Evolutionary conservation across 1,140 invertebrate genomes (phyloP).

Genomic region (Drosophila neocordata): DNA sequence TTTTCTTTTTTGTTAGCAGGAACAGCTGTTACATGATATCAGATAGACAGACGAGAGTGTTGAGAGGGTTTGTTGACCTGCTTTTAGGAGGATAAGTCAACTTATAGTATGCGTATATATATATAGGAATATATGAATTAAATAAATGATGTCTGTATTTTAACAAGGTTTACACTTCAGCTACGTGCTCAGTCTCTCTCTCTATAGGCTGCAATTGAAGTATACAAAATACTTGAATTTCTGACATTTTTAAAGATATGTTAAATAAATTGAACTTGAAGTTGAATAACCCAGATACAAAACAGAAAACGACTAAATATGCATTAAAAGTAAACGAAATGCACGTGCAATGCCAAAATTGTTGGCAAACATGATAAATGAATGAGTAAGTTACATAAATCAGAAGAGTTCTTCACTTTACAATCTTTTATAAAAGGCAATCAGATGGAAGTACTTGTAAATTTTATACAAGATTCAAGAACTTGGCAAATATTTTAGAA

Average conservation of each 20-base stretch:
- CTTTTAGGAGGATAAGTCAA: conserved; percentile 20
- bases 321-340: conserved; percentile 24
- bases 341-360: conserved; percentile 30
- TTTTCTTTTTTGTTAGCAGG: neutral
- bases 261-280: conserved; percentile 51
- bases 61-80: conserved; percentile 51
- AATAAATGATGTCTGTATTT: conserved; percentile 12
- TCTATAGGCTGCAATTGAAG: neutral
- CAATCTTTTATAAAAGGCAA: conserved; percentile 13
- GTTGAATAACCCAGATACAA: conserved; percentile 45
- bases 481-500: neutral
- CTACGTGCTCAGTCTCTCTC: neutral
- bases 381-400: conserved; percentile 1
- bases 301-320: neutral
- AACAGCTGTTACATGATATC: conserved; percentile 38
- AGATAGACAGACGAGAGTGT: neutral
- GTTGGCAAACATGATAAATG: neutral
- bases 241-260: conserved; percentile 28
- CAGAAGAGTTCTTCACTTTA: conserved; percentile 10
- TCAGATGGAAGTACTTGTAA: neutral
- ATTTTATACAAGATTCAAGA: neutral
- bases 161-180: conserved; percentile 12
- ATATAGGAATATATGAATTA: conserved; percentile 10
- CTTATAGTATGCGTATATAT: conserved; percentile 21
- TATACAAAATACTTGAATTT: conserved; percentile 13